Conservation (phyloP, 2,113 vertebrate species). For the Macquaria ambigua region DNA sequence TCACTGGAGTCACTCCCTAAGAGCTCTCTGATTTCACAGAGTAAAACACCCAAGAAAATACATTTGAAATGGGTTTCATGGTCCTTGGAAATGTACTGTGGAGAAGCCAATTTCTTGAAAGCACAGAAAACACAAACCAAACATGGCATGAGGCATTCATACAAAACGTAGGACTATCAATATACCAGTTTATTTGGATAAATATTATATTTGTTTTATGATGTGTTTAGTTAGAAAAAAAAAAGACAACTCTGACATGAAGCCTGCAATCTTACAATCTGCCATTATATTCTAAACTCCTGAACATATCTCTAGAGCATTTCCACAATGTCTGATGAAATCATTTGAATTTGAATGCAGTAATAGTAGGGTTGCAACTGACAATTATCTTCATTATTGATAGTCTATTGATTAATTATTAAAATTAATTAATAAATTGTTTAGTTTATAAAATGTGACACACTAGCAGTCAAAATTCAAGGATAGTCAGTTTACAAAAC, state of each 20-base stretch:
- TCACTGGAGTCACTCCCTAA: not conserved
- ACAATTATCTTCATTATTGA: not conserved
- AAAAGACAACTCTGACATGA: not conserved
- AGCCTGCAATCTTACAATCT: not conserved
- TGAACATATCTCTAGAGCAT: not conserved
- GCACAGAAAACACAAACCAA: not conserved
- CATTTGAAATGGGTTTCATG: conserved; percentile 16
- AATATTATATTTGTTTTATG: not conserved
- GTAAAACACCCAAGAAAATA: not conserved
- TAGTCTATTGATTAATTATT: not conserved
- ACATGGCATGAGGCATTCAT: not conserved
- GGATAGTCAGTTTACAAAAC: not conserved
- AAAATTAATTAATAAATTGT: not conserved
- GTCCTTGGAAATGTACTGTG: not conserved
- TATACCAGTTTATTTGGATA: not conserved
- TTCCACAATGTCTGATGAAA: not conserved
- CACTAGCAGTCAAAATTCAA: not conserved
- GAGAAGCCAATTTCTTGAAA: not conserved
- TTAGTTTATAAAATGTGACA: not conserved
- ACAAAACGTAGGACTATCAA: not conserved
- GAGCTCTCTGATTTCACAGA: conserved; percentile 18
- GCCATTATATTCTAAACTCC: not conserved
- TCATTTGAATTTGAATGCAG: not conserved
- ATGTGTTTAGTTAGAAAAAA: not conserved
- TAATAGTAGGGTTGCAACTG: not conserved